Base-by-base conservation (phyloP, 30 jellyfish, hydroid and myxozoan genomes). In the Aurelia sp. region DNA sequence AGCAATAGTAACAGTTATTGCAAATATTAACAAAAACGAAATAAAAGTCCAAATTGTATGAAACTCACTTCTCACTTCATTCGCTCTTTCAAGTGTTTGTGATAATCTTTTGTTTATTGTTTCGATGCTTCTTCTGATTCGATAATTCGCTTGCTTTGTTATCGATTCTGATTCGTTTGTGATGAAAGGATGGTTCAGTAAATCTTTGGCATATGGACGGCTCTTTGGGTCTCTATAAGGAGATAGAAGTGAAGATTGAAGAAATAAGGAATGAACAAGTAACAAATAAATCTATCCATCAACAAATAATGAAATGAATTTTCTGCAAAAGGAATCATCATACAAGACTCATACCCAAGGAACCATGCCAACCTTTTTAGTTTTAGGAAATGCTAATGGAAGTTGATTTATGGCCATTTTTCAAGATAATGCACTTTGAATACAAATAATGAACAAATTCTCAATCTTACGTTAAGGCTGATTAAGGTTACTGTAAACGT, bases 181-280 rank as follows among this genome's bases (percentile, higher is more conserved):
- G 20, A 92, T 72, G 82, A 86, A 92, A 20, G 98, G 98, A 70
- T 92, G 98, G 73, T 86, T 86, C 53, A 92, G 66, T 41, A 92
- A 41, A 80, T 86, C 98, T 67, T 81, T 66, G 0, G 98, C 98
- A 6, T 81, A 75, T 23, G 98, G 98, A 21, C 98, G 95, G 80
- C 92, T 52, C 62, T 79, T 86, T n/a, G 98, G 98, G 62, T 92
- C 98, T 53, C 98, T 91, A 60, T 8, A 84, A 47, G 50, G 40
- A 7, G 10, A 15, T 91, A 60, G 16, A 84, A 47, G 50, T 17
- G 50, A 37, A 15, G 44, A 13, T 18, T 27, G 16, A 77, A 31
- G 20, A 13, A 23, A 4, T 6, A 41, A 17, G 11, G 31, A 72
- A 50, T 13, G 13, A 0, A 16, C 65, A n/a, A 23, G 11, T 22